Conservation (phyloP, 1,140 invertebrate species). For the Anastrepha obliqua region DNA sequence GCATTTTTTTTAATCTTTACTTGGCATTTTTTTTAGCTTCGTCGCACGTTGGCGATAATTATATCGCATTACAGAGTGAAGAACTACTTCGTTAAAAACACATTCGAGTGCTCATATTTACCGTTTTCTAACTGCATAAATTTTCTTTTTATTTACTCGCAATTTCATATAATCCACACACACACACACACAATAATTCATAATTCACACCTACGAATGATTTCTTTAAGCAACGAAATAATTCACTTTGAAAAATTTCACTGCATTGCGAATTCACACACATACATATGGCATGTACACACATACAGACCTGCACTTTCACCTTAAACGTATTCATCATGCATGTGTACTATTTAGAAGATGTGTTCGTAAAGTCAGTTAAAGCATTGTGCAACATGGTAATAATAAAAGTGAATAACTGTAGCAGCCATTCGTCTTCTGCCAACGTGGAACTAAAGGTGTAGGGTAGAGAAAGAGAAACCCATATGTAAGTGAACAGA, state of each 20-base stretch:
- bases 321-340: slow-evolving; percentile 12
- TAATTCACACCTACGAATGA: slow-evolving; percentile 24
- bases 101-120: too few relatives aligned
- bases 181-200: not conserved
- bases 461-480: not conserved
- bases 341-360: not conserved
- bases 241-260: slow-evolving; percentile 23
- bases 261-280: not conserved
- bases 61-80: too few relatives aligned
- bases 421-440: not conserved
- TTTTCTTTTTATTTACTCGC: not conserved
- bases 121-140: not conserved
- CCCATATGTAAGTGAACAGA: too few relatives aligned
- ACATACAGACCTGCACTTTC: not conserved
- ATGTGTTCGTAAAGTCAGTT: slow-evolving; percentile 25
- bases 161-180: not conserved
- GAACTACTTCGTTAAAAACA: too few relatives aligned
- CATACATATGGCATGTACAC: too few relatives aligned
- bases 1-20: too few relatives aligned
- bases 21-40: too few relatives aligned
- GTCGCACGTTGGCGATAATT: too few relatives aligned
- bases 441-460: not conserved
- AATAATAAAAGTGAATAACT: slow-evolving; percentile 35
- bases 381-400: slow-evolving; percentile 43
- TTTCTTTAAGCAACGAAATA: not conserved